Evolutionary conservation across 2,888 invertebrate species (phyloP).

Genomic region (Spicauda simplicius): DNA sequence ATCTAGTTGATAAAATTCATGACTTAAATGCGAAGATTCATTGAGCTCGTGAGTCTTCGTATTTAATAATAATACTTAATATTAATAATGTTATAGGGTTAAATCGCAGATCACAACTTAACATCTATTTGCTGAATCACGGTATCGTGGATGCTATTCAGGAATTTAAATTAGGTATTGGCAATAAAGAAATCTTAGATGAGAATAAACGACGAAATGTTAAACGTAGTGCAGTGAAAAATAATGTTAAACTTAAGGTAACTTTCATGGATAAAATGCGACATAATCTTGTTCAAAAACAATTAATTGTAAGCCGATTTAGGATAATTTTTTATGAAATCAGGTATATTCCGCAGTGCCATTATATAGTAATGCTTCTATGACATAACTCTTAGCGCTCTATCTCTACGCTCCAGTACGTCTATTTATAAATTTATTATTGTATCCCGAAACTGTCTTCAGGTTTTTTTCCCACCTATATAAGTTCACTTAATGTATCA

Average conservation of each 20-base stretch:
- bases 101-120: constrained; percentile 83
- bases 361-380: constrained; percentile 77
- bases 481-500: constrained; percentile 25
- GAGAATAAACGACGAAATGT: constrained; percentile 61
- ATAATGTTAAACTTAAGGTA: constrained; percentile 63
- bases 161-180: constrained; percentile 61
- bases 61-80: constrained; percentile 65
- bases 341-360: constrained; percentile 83
- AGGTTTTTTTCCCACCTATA: constrained; percentile 32
- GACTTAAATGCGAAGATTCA: constrained; percentile 73
- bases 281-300: constrained; percentile 79
- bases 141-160: constrained; percentile 55
- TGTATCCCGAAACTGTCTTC: constrained; percentile 24
- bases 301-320: constrained; percentile 73
- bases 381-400: constrained; percentile 64
- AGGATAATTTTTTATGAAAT: constrained; percentile 81
- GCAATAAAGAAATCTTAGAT: constrained; percentile 72
- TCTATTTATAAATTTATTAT: constrained; percentile 35
- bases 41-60: constrained; percentile 78
- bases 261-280: constrained; percentile 58
- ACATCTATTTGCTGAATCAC: constrained; percentile 78
- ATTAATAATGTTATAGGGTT: constrained; percentile 69
- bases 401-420: constrained; percentile 64
- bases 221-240: constrained; percentile 62
- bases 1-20: constrained; percentile 54